Evolutionary conservation across 2,797 vertebrate species (phyloP).

Genomic region (Amphiprion clarkii): DNA sequence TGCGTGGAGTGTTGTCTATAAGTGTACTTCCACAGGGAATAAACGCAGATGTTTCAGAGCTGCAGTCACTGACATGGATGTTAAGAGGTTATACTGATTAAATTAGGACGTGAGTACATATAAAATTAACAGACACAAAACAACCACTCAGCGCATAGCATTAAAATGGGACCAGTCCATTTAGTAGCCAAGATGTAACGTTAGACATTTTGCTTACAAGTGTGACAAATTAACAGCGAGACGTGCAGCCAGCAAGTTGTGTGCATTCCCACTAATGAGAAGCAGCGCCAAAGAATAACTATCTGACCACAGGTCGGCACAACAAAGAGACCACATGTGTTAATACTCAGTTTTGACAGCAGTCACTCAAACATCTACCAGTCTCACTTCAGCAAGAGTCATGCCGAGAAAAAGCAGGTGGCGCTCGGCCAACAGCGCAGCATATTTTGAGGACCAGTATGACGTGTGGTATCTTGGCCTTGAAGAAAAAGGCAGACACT

Average conservation of each 20-base stretch:
- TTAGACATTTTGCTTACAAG: constrained; percentile 51
- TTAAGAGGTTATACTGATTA: constrained; percentile 15
- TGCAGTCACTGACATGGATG: constrained; percentile 12
- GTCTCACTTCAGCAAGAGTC: constrained; percentile 42
- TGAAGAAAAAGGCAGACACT: constrained; percentile 41
- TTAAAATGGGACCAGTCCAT: constrained; percentile 16
- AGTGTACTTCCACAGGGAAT: constrained; percentile 16
- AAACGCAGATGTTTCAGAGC: constrained; percentile 5
- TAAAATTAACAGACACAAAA: constrained; percentile 39
- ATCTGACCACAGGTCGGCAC: constrained; percentile 37
- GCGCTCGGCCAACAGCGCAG: constrained; percentile 45
- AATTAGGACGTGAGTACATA: constrained; percentile 11
- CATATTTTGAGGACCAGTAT: constrained; percentile 22
- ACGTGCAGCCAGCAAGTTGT: constrained; percentile 29
- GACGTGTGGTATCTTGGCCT: constrained; percentile 49
- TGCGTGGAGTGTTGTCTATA: constrained; percentile 25
- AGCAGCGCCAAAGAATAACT: constrained; percentile 45
- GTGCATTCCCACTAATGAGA: constrained; percentile 39
- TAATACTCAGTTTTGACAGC: constrained; percentile 55
- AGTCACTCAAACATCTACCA: constrained; percentile 40
- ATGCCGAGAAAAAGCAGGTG: constrained; percentile 45
- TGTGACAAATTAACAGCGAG: constrained; percentile 68
- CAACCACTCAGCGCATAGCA: constrained; percentile 9
- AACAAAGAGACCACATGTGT: constrained; percentile 55
- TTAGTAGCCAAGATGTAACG: constrained; percentile 46